Evolutionary conservation across 2,797 vertebrate species (phyloP).

Genomic region (Heliangelus exortis): DNA sequence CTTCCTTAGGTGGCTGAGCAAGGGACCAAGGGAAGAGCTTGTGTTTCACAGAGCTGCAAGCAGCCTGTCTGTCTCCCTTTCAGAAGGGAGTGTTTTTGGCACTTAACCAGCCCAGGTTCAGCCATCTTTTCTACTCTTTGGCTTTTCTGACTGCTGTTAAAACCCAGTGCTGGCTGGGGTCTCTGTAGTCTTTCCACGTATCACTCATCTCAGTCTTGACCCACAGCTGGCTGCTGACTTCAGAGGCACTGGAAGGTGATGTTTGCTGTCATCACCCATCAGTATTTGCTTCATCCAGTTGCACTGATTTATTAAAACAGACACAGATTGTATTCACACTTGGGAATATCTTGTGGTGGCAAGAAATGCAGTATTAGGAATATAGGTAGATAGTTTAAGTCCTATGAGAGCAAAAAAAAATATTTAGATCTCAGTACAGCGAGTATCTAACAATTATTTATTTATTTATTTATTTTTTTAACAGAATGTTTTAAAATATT

Average conservation of each 20-base stretch:
- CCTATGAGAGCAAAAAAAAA: neutral
- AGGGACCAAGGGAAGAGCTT: neutral
- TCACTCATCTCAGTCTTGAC: accelerated
- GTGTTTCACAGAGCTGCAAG: neutral
- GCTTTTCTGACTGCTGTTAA: neutral
- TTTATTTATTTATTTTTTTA: neutral
- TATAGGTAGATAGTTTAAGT: neutral
- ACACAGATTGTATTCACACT: neutral
- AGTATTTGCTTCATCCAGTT: neutral
- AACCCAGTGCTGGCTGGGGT: neutral
- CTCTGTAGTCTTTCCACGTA: neutral
- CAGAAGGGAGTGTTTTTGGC: neutral
- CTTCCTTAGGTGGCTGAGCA: neutral
- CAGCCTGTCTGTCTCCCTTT: accelerated
- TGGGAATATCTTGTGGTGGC: neutral
- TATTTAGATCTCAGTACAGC: neutral
- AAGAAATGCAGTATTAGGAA: neutral
- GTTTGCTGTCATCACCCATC: neutral
- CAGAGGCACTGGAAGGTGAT: neutral
- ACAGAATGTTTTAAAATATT: neutral
- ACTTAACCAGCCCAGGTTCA: neutral
- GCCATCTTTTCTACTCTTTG: neutral
- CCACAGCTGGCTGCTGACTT: neutral
- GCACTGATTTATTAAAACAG: neutral
- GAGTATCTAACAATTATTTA: neutral